phyloP scores from a whole-genome alignment of 2,888 invertebrate genomes.

The Polydesmus complanatus region DNA sequence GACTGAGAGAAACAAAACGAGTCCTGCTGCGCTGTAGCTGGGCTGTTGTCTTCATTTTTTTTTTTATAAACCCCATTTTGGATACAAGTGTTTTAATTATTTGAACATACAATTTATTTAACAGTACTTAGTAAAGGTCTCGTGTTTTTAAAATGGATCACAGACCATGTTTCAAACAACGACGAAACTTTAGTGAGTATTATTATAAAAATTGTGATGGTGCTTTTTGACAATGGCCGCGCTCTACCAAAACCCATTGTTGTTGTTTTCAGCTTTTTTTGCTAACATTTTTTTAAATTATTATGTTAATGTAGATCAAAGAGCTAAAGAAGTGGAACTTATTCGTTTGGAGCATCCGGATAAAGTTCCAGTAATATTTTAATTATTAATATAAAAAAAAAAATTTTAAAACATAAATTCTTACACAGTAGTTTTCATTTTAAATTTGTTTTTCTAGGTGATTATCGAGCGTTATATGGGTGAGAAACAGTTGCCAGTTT shows the following conservation, averaged over 20 bases:
- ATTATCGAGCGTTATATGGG: slow-evolving; percentile 41
- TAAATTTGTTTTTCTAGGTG: slow-evolving; percentile 26
- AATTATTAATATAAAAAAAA: too few species aligned
- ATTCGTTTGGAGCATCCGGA: slow-evolving; percentile 39
- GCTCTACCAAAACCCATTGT: neutral
- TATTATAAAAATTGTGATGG: neutral
- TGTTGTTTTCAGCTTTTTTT: slow-evolving; percentile 2
- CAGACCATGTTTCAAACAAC: neutral
- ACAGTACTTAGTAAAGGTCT: neutral
- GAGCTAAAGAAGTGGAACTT: slow-evolving; percentile 38
- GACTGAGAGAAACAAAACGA: too few species aligned
- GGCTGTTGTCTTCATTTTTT: too few species aligned
- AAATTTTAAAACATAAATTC: too few species aligned
- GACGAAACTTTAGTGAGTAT: neutral
- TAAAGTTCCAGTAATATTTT: slow-evolving; percentile 35
- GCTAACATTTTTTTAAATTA: neutral
- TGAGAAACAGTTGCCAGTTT: slow-evolving; percentile 39
- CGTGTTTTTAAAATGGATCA: neutral
- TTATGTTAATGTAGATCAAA: slow-evolving; percentile 31
- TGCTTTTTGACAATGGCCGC: neutral
- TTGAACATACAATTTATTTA: too few species aligned
- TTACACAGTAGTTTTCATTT: neutral
- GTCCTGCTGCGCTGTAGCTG: too few species aligned
- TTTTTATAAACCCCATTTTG: too few species aligned
- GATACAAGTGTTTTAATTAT: too few species aligned